Evolutionary conservation across 2,888 invertebrate species (phyloP), one percentile per base, ranked within the genome.

Genomic region (Mythimna pallens): DNA sequence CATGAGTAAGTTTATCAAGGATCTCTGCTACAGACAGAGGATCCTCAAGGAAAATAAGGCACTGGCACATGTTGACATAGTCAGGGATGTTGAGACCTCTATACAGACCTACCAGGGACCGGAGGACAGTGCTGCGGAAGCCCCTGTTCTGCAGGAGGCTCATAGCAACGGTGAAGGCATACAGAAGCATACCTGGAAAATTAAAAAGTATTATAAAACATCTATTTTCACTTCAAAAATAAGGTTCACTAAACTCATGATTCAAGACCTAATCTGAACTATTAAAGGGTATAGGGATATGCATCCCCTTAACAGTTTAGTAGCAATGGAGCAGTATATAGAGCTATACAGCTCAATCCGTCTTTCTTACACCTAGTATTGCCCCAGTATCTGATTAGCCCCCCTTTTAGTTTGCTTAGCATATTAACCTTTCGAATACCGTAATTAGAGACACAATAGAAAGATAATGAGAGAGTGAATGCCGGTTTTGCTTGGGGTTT

Each of bases 41-140:
- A 94, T 99, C 99, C 92, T 99, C 99, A 63, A 99, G 96, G 93
- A 99, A 99, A 86, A 99, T 99, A 73, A 99, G 97, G 93, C 99
- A 99, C 95, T 99, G 99, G 89, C 99, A 99, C 98, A 99, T 99
- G 93, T 99, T 99, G 25, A 99, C 99, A 93, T 99, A 99, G 93
- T 99, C 99, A 0, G 99, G 99, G 43, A 98, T 98, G 36, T 98
- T 97, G 55, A 99, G 96, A 71, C 98, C 98, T 84, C 98, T 97
- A 93, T 99, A 99, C 2, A 99, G 96, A 69, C 97, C 98, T 9
- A 99, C 99, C 70, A 99, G 96, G 25, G 98, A 98, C 36, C 98
- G 97, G 55, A 99, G 97, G 12, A 99, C 99, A 78, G 98, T 98
- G 93, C 99, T 98, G 20, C 99, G 97, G 93, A 99, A 99, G 36